phyloP scores from a whole-genome alignment of 2,888 invertebrate genomes.

The Rhagonycha fulva region DNA sequence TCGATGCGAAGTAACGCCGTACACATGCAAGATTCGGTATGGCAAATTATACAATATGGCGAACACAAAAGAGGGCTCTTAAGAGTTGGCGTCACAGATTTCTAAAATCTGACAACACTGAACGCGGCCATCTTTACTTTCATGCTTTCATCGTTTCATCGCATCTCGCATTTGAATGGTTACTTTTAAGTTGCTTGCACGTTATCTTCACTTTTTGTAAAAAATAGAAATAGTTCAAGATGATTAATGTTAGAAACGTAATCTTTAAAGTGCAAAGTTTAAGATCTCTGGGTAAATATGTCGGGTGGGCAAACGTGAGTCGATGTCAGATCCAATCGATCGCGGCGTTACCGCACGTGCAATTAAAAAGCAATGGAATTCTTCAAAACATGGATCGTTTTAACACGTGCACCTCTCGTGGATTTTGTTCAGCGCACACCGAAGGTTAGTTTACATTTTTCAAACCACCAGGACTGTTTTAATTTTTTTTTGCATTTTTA shows the following conservation, averaged over 20 bases:
- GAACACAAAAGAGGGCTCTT: too few relatives aligned
- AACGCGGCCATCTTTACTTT: too few relatives aligned
- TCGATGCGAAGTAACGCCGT: too few relatives aligned
- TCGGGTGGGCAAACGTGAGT: constrained; percentile 62
- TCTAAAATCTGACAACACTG: too few relatives aligned
- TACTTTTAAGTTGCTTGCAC: too few relatives aligned
- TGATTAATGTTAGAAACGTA: constrained; percentile 72
- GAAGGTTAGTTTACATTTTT: constrained; percentile 29
- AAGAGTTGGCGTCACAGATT: too few relatives aligned
- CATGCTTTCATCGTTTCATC: too few relatives aligned
- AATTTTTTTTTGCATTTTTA: not conserved
- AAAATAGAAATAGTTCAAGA: constrained; percentile 52
- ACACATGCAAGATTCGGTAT: too few relatives aligned
- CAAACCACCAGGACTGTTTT: not conserved
- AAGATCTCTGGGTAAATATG: constrained; percentile 43
- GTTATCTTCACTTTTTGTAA: not conserved
- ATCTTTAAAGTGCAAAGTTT: constrained; percentile 57
- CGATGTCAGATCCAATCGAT: constrained; percentile 60
- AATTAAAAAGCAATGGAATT: not conserved
- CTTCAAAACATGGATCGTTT: not conserved
- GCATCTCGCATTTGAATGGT: too few relatives aligned
- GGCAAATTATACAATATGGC: too few relatives aligned
- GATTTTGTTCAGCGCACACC: constrained; percentile 28
- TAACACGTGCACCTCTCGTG: not conserved
- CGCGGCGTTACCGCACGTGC: not conserved